Conservation (phyloP, 2,888 invertebrate genomes). For the Plusia festucae region DNA sequence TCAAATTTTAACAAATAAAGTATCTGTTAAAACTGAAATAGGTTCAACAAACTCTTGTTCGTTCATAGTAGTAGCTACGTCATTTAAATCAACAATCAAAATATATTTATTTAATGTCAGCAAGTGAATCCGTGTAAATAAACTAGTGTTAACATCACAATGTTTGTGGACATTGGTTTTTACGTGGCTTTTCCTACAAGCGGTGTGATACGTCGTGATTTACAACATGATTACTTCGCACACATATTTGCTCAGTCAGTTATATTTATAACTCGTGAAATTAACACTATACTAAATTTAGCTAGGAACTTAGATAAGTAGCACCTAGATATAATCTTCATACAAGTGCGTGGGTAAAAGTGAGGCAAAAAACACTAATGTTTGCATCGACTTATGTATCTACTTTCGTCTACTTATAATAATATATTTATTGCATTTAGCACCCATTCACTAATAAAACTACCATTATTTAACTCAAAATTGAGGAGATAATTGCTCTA, state of each 20-base stretch:
- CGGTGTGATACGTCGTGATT: slow-evolving; percentile 1
- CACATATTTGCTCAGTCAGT: slow-evolving; percentile 29
- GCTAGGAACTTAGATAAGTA: too few relatives aligned
- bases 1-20: too few relatives aligned
- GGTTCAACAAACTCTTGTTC: background rate
- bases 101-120: background rate
- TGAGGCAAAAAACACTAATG: too few relatives aligned
- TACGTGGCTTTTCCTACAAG: slow-evolving; percentile 21
- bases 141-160: slow-evolving; percentile 5
- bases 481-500: too few relatives aligned
- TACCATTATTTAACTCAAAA: too few relatives aligned
- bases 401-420: too few relatives aligned
- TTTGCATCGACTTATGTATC: too few relatives aligned
- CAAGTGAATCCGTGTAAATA: background rate
- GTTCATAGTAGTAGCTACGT: background rate
- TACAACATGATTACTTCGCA: slow-evolving; percentile 15
- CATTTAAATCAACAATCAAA: background rate
- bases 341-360: too few relatives aligned
- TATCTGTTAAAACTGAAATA: too few relatives aligned
- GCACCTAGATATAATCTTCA: too few relatives aligned
- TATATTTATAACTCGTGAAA: background rate
- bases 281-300: background rate
- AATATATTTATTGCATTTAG: too few relatives aligned
- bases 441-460: too few relatives aligned
- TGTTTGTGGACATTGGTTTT: slow-evolving; percentile 21